Evolutionary conservation across 2,888 invertebrate species (phyloP), one percentile per base, ranked within the genome.

Genomic region (Perizoma affinitatum): DNA sequence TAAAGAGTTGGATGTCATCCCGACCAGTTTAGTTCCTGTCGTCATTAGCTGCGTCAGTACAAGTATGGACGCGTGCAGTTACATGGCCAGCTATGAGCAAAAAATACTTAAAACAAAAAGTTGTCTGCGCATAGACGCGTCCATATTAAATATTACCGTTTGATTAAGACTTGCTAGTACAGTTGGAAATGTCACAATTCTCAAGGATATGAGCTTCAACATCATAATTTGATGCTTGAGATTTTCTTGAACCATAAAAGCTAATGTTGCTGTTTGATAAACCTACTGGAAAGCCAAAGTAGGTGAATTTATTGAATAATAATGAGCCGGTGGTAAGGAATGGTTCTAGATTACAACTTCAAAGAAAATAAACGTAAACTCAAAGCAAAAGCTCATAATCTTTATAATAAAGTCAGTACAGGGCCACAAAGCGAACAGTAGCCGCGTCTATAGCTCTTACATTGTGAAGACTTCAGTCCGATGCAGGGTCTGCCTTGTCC

Each of bases 21-120:
- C 61, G 73, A 77, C 80, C 78, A 78, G 83, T 81, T 73, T 69
- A 74, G 79, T 82, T 82, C 80, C 80, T 84, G 83, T 76, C 71
- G 74, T 80, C 79, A 78, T 82, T 80, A 83, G 74, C 60, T 67
- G 71, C 67, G 70, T 63, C 56, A 48, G 68, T 74, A 70, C 78
- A 67, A 55, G 67, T 73, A 77, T 72, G 73, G 74, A 68, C 69
- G n/a, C 59, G 58, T 38, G 67, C 79, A 78, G 79, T 79, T 78
- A 78, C 67, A 61, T 63, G 69, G 63, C 69, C 74, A 60, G 63
- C 60, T 65, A 71, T 71, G 60, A 65, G 54, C 60, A 60, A 64
- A 67, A 68, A 68, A 70, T 65, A 62, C 58, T 67, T 70, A 70
- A 71, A 70, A 68, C 62, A 55, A 63, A 68, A 67, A 72, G 68